Base-by-base conservation (phyloP, 30 jellyfish, hydroid and myxozoan genomes). In the Aurelia sp. region DNA sequence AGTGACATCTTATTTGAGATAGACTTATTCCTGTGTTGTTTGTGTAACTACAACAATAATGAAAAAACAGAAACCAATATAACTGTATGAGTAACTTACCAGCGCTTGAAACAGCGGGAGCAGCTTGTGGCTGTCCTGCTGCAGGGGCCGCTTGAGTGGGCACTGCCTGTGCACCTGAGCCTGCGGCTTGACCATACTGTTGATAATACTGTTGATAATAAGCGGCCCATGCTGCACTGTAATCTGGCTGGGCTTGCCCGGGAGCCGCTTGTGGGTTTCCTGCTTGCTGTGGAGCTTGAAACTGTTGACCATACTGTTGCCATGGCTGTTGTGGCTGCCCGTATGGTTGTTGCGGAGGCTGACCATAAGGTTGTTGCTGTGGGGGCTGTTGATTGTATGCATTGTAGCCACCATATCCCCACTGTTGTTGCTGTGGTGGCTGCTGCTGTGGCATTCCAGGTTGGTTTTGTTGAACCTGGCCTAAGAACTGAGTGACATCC, bases 161-260 rank as follows among this genome's bases (percentile, higher is more conserved):
- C 12, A 71, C 93, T 3, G 90, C 84, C 13, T 87, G 82, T 8
- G 80, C 87, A 30, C 85, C 93, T 6, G 93, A 50, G 21, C 74
- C 89, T 13, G 85, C 79, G 33, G 63, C 97, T 73, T 22, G 37
- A 18, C 96, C 96, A 84, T 89, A 85, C 17, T 84, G 94, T 55
- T 85, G 85, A 35, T 89, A 83, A 58, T 60, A 78, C 87, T 94
- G 99, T 53, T 76, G 96, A 62, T 88, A 92, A 73, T 88, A 92
- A 22, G 96, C 97, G 1, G 90, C 91, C 97, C 98, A 92, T 9
- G 98, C 97, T 3, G 98, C 98, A 3, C 81, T 63, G 74, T 66
- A 73, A 71, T 91, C 98, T 41, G 55, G 96, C 58, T 73, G 94
- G 21, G 87, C 82, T 30, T 70, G 88, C 18, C 77, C 88, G 3